These are phyloP conservation scores for Fundulus diaphanus DNA, from an alignment of 2,797 vertebrate species.

Conservation along the genomic window DNA sequence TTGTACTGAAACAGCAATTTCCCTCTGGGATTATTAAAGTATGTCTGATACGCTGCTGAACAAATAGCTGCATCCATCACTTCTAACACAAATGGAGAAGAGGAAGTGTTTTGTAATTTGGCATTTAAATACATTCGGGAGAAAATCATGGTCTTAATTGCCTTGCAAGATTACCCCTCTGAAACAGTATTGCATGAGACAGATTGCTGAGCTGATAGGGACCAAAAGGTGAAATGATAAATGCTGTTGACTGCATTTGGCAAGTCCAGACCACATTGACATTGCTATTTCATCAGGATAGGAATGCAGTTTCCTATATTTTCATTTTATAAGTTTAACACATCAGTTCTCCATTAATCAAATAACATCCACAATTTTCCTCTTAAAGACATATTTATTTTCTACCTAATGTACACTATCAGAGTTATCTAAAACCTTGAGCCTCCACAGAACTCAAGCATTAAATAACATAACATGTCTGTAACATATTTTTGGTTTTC, in stretches of 20 bases:
- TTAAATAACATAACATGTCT: neutral
- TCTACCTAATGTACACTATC: neutral
- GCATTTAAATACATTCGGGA: neutral
- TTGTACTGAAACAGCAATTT: no score
- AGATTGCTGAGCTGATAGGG: slow-evolving; percentile 69
- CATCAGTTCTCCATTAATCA: neutral
- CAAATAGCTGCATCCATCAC: neutral
- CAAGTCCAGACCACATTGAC: neutral
- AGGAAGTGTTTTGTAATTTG: neutral
- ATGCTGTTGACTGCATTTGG: slow-evolving; percentile 23
- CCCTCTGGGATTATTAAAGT: no score
- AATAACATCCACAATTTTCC: neutral
- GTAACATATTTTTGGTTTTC: neutral
- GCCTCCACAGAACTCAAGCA: neutral
- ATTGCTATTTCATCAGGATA: neutral
- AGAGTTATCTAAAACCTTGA: neutral
- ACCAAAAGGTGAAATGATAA: slow-evolving; percentile 79
- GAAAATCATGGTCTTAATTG: slow-evolving; percentile 54
- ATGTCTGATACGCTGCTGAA: neutral
- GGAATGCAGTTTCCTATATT: neutral
- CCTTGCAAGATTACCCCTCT: slow-evolving; percentile 72
- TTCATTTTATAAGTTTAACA: neutral
- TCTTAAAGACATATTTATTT: neutral
- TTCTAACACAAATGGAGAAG: neutral
- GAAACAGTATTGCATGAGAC: slow-evolving; percentile 65